Evolutionary conservation across 2,888 invertebrate genomes (phyloP).

Genomic region (Oxystoma pomonae): DNA sequence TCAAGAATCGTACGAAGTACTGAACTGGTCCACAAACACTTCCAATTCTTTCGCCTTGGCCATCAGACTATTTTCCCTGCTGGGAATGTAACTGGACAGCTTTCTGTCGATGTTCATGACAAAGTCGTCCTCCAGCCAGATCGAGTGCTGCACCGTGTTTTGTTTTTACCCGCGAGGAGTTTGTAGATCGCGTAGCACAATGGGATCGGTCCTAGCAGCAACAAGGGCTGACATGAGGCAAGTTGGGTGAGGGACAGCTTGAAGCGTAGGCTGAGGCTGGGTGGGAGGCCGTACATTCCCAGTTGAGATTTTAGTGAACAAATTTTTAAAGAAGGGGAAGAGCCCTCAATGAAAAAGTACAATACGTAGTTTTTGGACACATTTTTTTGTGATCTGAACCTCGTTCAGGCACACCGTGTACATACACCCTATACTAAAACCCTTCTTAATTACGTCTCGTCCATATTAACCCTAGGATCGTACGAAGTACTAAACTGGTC

Average conservation of each 20-base stretch:
- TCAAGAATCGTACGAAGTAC: not conserved
- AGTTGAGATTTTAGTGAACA: no score
- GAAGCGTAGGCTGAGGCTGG: constrained; percentile 60
- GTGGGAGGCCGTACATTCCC: constrained; percentile 67
- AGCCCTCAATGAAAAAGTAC: no score
- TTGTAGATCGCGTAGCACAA: constrained; percentile 53
- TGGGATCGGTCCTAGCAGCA: constrained; percentile 51
- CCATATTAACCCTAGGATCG: not conserved
- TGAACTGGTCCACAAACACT: constrained; percentile 32
- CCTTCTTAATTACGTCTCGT: not conserved
- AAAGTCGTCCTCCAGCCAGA: constrained; percentile 40
- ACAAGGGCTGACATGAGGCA: constrained; percentile 57
- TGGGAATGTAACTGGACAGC: constrained; percentile 38
- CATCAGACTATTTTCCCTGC: constrained; percentile 31
- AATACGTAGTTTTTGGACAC: no score
- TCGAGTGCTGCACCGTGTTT: constrained; percentile 22
- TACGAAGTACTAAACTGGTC: constrained; percentile 7
- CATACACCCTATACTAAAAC: no score
- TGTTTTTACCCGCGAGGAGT: no score
- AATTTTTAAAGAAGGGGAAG: no score
- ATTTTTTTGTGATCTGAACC: no score
- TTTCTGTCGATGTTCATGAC: constrained; percentile 37
- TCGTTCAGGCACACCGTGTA: no score
- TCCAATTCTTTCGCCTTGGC: constrained; percentile 40
- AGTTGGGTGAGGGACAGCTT: constrained; percentile 68